Base-by-base conservation (phyloP, 2,888 invertebrate species). In the Cistogaster globosa region DNA sequence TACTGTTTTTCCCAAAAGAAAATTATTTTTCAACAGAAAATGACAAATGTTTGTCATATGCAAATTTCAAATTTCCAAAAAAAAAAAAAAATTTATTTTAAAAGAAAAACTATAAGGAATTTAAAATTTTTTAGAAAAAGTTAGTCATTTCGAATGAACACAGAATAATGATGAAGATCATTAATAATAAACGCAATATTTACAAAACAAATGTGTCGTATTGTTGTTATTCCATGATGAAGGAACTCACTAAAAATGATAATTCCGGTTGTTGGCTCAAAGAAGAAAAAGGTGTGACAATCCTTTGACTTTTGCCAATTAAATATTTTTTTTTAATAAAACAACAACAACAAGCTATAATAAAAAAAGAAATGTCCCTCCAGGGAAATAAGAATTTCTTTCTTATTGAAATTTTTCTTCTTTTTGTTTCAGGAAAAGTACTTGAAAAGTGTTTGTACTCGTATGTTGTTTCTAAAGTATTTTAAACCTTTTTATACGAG, bases 131-230 rank as follows among this genome's bases (percentile, higher is more conserved):
- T 75, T 65, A 68, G 16, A 48, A 69, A 81, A 77, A 65, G 42
- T 84, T 80, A 16, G 11, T 22, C 16, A 57, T 55, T 71, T 63
- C 36, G 4, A 62, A 51, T 71, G 7, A 8, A 42, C 12, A 42
- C 7, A 8, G 22, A 74, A 60, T 2, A 4, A 32, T 5, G 8
- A 32, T 51, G 36, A 71, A 51, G 75, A 87, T 89, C 90, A 91
- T 91, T 91, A 90, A 92, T 91, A 91, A 92, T 89, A 88, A 89
- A 92, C 92, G 92, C 92, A 92, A 92, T 92, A 92, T 92, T 92
- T 92, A 92, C 92, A 92, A 92, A 92, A 92, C 92, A 92, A 92
- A 92, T 90, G 92, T 89, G 90, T 91, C 88, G 90, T 88, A 88
- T 91, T 91, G 89, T 91, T 91, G 89, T 89, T 69, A 8, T 5